A percentile compares a stretch with the other conserved stretches of the same genome.
phyloP scores from a whole-genome alignment of 2,797 vertebrate genomes.

The Pogoniulus pusillus region DNA sequence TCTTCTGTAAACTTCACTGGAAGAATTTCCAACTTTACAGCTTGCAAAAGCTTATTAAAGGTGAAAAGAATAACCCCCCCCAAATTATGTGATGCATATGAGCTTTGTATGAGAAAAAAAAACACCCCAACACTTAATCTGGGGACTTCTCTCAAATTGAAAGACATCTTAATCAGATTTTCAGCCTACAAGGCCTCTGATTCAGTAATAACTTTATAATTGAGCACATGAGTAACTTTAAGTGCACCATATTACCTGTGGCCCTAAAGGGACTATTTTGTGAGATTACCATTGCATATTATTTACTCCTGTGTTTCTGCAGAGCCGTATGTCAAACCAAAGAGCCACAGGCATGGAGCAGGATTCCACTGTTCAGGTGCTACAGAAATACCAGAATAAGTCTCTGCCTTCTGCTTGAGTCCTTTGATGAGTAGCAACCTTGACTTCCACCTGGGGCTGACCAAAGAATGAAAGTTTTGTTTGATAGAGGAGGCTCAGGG shows the following conservation, averaged over 20 bases:
- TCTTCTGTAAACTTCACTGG: conserved; percentile 7
- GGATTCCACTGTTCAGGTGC: conserved; percentile 8
- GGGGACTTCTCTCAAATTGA: neutral
- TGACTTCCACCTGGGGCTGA: conserved; percentile 40
- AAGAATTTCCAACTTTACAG: conserved; percentile 42
- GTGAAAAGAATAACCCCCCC: conserved; percentile 47
- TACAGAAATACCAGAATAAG: conserved; percentile 18
- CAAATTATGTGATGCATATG: conserved; percentile 35
- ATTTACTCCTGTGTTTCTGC: neutral
- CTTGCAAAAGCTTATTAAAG: conserved; percentile 44
- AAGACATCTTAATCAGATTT: conserved; percentile 32
- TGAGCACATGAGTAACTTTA: conserved; percentile 34
- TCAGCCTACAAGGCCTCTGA: conserved; percentile 1
- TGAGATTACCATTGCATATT: conserved; percentile 20
- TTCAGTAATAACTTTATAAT: conserved; percentile 31
- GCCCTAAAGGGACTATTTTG: conserved; percentile 30
- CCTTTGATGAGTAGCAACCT: conserved; percentile 20
- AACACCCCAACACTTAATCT: neutral
- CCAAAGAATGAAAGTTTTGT: conserved; percentile 18
- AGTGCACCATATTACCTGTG: neutral
- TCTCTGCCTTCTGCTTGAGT: neutral
- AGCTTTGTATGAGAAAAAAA: neutral
- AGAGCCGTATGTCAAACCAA: conserved; percentile 1
- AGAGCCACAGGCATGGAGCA: neutral
- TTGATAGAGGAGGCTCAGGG: too few relatives aligned